Evolutionary conservation across 2,888 invertebrate genomes (phyloP).

Genomic region (Cephus sareptanus): DNA sequence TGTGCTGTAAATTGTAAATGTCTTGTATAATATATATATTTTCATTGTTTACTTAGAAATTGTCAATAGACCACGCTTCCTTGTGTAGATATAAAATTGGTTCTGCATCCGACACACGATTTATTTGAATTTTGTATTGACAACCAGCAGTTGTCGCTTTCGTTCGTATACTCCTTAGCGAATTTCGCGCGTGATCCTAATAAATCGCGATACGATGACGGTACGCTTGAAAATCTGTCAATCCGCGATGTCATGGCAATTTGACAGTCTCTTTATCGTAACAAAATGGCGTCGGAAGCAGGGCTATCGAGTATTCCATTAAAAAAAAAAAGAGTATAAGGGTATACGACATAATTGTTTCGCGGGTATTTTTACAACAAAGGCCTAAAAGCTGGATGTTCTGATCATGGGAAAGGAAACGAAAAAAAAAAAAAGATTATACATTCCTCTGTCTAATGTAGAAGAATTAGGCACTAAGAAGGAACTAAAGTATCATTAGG

Average conservation of each 20-base stretch:
- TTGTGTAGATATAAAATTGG: not conserved
- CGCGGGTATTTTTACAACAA: conserved; percentile 4
- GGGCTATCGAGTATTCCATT: not conserved
- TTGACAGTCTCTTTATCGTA: not conserved
- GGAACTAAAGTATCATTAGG: conserved; percentile 45
- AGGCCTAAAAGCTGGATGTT: not conserved
- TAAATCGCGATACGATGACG: not conserved
- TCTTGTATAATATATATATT: not conserved
- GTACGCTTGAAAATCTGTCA: not conserved
- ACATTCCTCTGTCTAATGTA: not conserved
- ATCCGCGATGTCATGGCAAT: not conserved
- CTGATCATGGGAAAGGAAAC: not conserved
- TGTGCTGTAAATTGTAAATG: not conserved
- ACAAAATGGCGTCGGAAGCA: not conserved
- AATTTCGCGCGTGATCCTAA: not conserved
- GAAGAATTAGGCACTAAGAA: not conserved
- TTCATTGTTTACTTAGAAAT: not conserved
- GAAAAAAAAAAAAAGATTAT: not conserved
- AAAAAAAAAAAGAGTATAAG: not conserved
- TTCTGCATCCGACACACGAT: not conserved
- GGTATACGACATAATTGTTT: conserved; percentile 5
- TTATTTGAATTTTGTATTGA: not conserved
- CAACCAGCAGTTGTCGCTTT: not conserved
- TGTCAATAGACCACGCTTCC: not conserved
- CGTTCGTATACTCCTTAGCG: not conserved